Base-by-base conservation (phyloP, 30 jellyfish, hydroid and myxozoan genomes). In the Chrysaora quinquecirrha region DNA sequence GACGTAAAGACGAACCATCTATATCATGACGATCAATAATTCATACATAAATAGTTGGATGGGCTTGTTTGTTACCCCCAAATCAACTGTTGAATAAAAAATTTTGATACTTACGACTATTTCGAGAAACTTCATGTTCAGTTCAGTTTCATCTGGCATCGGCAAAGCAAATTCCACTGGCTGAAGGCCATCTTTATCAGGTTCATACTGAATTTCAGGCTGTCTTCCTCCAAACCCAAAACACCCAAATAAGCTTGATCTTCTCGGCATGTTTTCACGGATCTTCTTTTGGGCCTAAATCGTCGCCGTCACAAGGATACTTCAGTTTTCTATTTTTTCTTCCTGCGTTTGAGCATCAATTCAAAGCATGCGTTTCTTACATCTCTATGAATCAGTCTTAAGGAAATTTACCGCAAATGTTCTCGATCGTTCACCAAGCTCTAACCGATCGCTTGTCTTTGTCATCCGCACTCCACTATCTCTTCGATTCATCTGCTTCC, bases 101-200 rank as follows among this genome's bases (percentile, higher is more conserved):
- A n/a, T n/a, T n/a, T n/a, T n/a, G n/a, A n/a, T n/a, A 83, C 97
- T 78, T 62, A 90, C 97, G 80, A 90, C 97, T 35, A 90, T 84
- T 78, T 84, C 97, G 22, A 95, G 76, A 86, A 90, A 90, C 76
- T 90, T 90, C 72, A 46, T 62, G 61, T 90, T 87, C 70, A 90
- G 75, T 43, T 90, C 97, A 19, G 54, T 79, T 73, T 82, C 94
- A 29, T 90, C 97, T n/a, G 97, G 97, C 97, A 90, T 90, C 22
- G 97, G 97, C 28, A 83, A 67, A 30, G 93, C 68, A 60, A 82
- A 69, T 38, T 90, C 96, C 72, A 83, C 78, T 21, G 96, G 93
- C 63, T 84, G 97, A 20, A 90, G 82, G 35, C 96, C 97, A 75
- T 84, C 95, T 58, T 68, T 87, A 7, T 87, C 96, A 1, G 97